Percentiles rank a stretch among this genome's conserved stretches.
These are phyloP conservation scores for Melitaea cinxia DNA, from an alignment of 1,140 invertebrate species.

Conservation along the genomic window DNA sequence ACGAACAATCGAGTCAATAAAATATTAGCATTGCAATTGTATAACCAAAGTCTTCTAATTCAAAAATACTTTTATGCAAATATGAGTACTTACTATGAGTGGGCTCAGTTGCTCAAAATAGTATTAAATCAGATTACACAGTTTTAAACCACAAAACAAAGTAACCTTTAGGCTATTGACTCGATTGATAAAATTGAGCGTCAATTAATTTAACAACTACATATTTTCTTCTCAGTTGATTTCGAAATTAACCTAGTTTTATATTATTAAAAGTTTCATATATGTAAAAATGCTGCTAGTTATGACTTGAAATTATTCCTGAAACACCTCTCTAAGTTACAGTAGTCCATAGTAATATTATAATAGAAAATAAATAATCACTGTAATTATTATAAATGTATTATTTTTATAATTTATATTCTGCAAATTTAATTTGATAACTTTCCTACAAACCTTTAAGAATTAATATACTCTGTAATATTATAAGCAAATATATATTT, in stretches of 20 bases:
- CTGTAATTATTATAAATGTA: slow-evolving; percentile 38
- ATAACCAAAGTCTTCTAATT: not conserved
- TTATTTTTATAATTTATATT: slow-evolving; percentile 40
- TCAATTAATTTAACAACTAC: not conserved
- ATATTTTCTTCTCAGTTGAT: slow-evolving; percentile 21
- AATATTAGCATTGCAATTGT: not conserved
- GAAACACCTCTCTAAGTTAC: slow-evolving; percentile 41
- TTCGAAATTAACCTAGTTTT: slow-evolving; percentile 25
- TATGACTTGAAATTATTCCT: slow-evolving; percentile 26
- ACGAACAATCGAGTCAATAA: not conserved
- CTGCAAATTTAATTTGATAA: slow-evolving; percentile 41
- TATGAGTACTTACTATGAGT: not conserved
- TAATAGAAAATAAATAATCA: slow-evolving; percentile 36
- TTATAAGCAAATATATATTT: slow-evolving; percentile 45
- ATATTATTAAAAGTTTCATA: slow-evolving; percentile 21
- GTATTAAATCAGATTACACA: not conserved
- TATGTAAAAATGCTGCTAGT: slow-evolving; percentile 27
- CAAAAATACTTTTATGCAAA: slow-evolving; percentile 5
- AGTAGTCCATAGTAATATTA: slow-evolving; percentile 29
- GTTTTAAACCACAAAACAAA: not conserved
- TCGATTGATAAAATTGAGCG: slow-evolving; percentile 17
- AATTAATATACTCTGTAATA: slow-evolving; percentile 39
- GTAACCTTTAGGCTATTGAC: not conserved
- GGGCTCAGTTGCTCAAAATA: not conserved
- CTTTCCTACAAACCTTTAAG: slow-evolving; percentile 38